Evolutionary conservation across 2,888 invertebrate species (phyloP).

Genomic region (Limnephilus lunatus): DNA sequence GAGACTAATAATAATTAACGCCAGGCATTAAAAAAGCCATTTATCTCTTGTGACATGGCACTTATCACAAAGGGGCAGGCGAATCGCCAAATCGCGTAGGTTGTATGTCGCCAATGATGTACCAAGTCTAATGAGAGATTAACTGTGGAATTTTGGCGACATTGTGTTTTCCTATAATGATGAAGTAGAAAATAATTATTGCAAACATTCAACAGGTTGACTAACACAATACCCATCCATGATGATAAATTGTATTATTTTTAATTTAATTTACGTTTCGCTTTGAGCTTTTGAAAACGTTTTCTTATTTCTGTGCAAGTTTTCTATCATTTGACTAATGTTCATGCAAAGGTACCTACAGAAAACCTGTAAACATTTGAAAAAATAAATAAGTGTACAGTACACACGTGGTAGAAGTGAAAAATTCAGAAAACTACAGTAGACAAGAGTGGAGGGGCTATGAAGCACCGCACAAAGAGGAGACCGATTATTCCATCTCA

Average conservation of each 20-base stretch:
- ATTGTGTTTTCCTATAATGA: neutral
- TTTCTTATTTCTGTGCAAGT: too few species aligned
- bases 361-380: too few species aligned
- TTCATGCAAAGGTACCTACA: too few species aligned
- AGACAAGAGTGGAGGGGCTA: too few species aligned
- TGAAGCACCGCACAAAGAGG: too few species aligned
- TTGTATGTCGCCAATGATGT: neutral
- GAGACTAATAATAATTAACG: neutral
- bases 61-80: neutral
- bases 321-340: too few species aligned
- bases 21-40: neutral
- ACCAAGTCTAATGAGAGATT: neutral
- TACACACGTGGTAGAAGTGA: too few species aligned
- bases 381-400: too few species aligned
- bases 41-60: neutral
- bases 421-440: too few species aligned
- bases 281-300: neutral
- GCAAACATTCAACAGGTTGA: neutral
- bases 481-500: too few species aligned
- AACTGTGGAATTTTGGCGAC: neutral
- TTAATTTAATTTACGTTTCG: neutral
- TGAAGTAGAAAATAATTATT: neutral
- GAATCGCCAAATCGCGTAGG: neutral
- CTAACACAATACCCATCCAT: neutral
- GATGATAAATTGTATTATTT: neutral